These are phyloP conservation scores for Dufourea novaeangliae DNA, from an alignment of 1,140 invertebrate species.

Conservation along the genomic window DNA sequence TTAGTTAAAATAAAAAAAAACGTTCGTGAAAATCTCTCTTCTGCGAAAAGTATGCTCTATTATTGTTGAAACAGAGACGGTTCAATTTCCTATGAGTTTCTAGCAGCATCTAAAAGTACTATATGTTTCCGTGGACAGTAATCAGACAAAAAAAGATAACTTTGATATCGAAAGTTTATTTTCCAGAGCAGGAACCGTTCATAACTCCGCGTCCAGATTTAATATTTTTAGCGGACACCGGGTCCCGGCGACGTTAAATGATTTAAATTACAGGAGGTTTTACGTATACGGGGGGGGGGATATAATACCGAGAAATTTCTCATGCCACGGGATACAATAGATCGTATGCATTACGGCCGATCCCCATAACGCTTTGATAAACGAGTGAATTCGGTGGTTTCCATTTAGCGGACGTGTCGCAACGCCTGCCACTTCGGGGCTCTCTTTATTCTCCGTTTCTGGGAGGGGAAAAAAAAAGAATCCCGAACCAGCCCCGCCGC, in stretches of 20 bases:
- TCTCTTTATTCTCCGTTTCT: slow-evolving; percentile 38
- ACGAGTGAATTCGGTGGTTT: slow-evolving; percentile 31
- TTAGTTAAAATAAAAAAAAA: too few relatives aligned
- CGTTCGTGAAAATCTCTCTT: too few relatives aligned
- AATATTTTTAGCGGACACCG: not conserved
- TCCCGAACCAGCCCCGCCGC: too few relatives aligned
- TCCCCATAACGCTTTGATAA: slow-evolving; percentile 35
- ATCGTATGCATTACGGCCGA: slow-evolving; percentile 13
- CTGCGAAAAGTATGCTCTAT: too few relatives aligned
- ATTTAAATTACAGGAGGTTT: not conserved
- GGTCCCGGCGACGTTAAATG: not conserved
- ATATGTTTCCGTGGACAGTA: too few relatives aligned
- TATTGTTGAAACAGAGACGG: too few relatives aligned
- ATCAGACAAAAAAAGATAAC: too few relatives aligned
- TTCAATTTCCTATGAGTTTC: too few relatives aligned
- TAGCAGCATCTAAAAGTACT: too few relatives aligned
- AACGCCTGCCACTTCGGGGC: slow-evolving; percentile 4
- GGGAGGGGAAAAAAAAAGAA: slow-evolving; percentile 42
- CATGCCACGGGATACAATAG: slow-evolving; percentile 28
- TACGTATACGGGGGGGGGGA: too few relatives aligned
- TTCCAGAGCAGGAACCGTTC: too few relatives aligned
- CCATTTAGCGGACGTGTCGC: slow-evolving; percentile 30
- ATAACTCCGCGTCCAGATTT: not conserved
- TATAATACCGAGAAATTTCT: not conserved
- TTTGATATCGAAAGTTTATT: too few relatives aligned